A percentile compares a stretch with the other conserved stretches of the same genome.
phyloP scores from a whole-genome alignment of 2,113 vertebrate genomes.

The Ctenodactylus gundi region DNA sequence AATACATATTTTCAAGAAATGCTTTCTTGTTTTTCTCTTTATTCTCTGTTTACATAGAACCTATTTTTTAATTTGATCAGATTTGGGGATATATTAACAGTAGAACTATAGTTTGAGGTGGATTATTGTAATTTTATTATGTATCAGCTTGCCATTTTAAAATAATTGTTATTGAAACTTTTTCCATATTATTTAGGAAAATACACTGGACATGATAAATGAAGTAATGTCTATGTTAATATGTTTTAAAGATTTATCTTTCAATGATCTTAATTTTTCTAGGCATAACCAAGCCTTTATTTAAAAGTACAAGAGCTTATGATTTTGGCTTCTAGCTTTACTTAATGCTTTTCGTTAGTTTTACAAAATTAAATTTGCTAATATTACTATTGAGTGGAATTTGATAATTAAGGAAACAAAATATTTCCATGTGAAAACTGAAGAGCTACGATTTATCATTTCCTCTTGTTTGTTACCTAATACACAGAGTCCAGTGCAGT shows the following conservation, averaged over 20 bases:
- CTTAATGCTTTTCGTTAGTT: constrained; percentile 22
- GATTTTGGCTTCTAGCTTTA: constrained; percentile 46
- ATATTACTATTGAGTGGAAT: constrained; percentile 23
- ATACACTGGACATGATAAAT: not conserved
- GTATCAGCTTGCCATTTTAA: not conserved
- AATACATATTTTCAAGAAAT: not conserved
- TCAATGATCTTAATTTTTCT: constrained; percentile 44
- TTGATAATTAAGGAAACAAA: constrained; percentile 56
- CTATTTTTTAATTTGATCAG: constrained; percentile 34
- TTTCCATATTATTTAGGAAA: not conserved
- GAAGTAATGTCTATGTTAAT: not conserved
- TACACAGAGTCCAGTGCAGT: constrained; percentile 57
- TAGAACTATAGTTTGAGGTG: not conserved
- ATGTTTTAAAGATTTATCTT: constrained; percentile 38
- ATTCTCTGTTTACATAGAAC: not conserved
- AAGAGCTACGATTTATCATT: constrained; percentile 52
- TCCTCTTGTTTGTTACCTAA: constrained; percentile 58
- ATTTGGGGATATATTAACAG: constrained; percentile 13
- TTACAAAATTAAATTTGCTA: constrained; percentile 62
- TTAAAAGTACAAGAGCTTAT: not conserved
- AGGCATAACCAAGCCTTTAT: not conserved
- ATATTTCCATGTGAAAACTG: constrained; percentile 45
- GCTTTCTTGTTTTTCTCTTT: not conserved
- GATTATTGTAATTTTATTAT: constrained; percentile 31
- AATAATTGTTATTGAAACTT: constrained; percentile 18